Evolutionary conservation across 1,140 invertebrate genomes (phyloP).

Genomic region (Drosophila ambigua): DNA sequence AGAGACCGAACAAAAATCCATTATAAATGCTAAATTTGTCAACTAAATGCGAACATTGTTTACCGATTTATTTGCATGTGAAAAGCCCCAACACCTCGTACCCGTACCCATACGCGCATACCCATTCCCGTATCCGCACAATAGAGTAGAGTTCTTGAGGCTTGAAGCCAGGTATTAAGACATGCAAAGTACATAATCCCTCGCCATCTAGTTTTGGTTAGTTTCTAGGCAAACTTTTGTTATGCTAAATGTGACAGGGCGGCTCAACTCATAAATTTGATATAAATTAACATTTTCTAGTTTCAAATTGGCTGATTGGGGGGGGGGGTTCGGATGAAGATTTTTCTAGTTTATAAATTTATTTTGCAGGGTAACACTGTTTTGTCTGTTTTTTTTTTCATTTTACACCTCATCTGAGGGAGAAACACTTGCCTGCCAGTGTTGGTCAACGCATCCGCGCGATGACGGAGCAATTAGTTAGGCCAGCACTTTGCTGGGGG

Average conservation of each 20-base stretch:
- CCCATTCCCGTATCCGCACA: background rate
- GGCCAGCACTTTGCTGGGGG: slow-evolving; percentile 23
- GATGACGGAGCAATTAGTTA: slow-evolving; percentile 51
- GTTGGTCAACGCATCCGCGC: background rate
- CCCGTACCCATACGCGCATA: background rate
- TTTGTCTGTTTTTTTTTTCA: too few species aligned
- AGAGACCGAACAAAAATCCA: slow-evolving; percentile 14
- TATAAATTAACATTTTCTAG: slow-evolving; percentile 25
- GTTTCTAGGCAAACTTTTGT: slow-evolving; percentile 38
- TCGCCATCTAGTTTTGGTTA: too few species aligned
- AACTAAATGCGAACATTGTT: slow-evolving; percentile 52
- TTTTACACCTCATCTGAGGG: too few species aligned
- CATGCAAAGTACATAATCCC: too few species aligned
- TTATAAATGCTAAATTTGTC: slow-evolving; percentile 53
- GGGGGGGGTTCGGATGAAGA: too few species aligned
- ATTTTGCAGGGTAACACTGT: too few species aligned
- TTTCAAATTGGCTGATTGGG: too few species aligned
- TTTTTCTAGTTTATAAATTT: too few species aligned
- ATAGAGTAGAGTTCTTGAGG: background rate
- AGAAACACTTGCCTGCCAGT: background rate
- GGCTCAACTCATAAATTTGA: slow-evolving; percentile 26
- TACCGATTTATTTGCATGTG: slow-evolving; percentile 65
- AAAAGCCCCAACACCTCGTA: slow-evolving; percentile 40
- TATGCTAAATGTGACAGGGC: slow-evolving; percentile 41
- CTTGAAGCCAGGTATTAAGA: too few species aligned